Percentiles rank a stretch among this genome's conserved stretches.
phyloP scores from a whole-genome alignment of 2,113 vertebrate genomes.

The Eulemur rufifrons region DNA sequence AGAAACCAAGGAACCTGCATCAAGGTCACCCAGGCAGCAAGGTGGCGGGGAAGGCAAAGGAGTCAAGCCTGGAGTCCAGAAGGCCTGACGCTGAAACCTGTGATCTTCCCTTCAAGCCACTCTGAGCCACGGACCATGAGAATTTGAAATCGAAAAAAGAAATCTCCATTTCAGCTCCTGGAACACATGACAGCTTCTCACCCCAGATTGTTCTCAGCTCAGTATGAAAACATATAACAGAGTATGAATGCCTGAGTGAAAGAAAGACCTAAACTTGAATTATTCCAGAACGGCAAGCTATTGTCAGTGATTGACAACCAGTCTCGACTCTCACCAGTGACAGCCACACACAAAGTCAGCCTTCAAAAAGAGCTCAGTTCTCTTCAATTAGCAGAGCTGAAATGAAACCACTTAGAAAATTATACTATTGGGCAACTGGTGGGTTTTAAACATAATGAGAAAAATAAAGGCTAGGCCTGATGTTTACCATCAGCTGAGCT shows the following conservation, averaged over 20 bases:
- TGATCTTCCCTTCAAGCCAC: not conserved
- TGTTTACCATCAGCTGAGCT: constrained; percentile 48
- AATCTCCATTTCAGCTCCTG: constrained; percentile 55
- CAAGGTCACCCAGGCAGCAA: not conserved
- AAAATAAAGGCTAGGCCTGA: constrained; percentile 69
- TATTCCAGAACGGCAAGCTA: constrained; percentile 71
- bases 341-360: constrained; percentile 72
- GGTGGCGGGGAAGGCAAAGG: not conserved
- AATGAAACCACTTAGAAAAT: constrained; percentile 62
- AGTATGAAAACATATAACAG: constrained; percentile 79
- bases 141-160: constrained; percentile 39
- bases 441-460: constrained; percentile 75
- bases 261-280: constrained; percentile 79
- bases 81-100: not conserved
- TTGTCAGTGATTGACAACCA: constrained; percentile 79
- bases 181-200: constrained; percentile 71
- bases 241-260: constrained; percentile 77
- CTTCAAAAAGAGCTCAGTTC: constrained; percentile 66
- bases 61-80: not conserved
- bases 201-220: constrained; percentile 76
- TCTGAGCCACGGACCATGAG: not conserved
- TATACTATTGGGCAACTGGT: constrained; percentile 74
- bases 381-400: constrained; percentile 76
- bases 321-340: constrained; percentile 70
- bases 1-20: not conserved